Evolutionary conservation across 2,113 vertebrate species (phyloP), one percentile per base, ranked within the genome.

Genomic region (Phyllostomus discolor): DNA sequence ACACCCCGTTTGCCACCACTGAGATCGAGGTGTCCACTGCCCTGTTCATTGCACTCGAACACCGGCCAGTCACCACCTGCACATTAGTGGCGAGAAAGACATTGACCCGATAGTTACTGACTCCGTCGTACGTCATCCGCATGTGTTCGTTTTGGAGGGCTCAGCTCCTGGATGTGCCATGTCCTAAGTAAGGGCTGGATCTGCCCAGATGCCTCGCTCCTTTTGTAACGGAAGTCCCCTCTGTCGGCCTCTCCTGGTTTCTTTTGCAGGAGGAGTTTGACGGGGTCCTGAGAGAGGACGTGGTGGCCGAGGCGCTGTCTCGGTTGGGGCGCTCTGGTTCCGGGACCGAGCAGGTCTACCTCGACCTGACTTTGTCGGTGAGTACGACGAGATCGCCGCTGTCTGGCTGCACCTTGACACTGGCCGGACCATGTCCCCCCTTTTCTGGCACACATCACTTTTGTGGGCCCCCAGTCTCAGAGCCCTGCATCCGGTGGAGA

Each of bases 351-450:
- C 98, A 98, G 0, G 98, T 98, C 75, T 99, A 99, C 97, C 98
- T 99, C 31, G 91, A 97, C 4, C 98, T 99, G 1, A 98, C 97
- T 0, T 95, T 99, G 20, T 97, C 99, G 5, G 99, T 99, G 97
- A 99, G 99, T 98, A 92, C 17, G 50, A 80, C 33, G 6, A 5
- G 50, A 38, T 43, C 33, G 41, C 38, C 16, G 4, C 6, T 28
- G 88, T 17, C 19, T 28, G 54, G 22, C n/a, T 15, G 5, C 4
- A 7, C 50, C 62, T 19, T 28, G 72, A 66, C 41, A 15, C 14
- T 11, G 50, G 28, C 19, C 17, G 75, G 48, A 57, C 22, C 33
- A 17, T 14, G 10, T 31, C 33, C 22, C 0, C 52, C n/a, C 70
- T 75, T 57, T 57, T 48, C 69, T 76, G 64, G 14, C 35, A 7